Percentiles rank a stretch among this genome's conserved stretches.
phyloP scores from a whole-genome alignment of 2,797 vertebrate genomes.

The Hydrocynus forskahlii region DNA sequence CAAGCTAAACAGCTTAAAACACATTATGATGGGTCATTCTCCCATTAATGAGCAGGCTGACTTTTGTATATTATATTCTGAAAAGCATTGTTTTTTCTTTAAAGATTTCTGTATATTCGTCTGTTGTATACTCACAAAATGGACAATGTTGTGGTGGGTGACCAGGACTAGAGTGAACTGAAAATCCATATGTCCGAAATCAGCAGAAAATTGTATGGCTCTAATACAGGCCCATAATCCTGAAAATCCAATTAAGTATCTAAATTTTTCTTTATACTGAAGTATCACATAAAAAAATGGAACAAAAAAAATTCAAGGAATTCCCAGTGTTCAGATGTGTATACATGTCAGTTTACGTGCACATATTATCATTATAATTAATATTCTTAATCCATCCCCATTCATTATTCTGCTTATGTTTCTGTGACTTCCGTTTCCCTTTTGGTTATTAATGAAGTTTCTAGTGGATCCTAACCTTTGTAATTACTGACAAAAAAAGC shows the following conservation, averaged over 20 bases:
- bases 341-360: constrained; percentile 61
- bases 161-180: constrained; percentile 31
- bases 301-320: constrained; percentile 9
- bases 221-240: constrained; percentile 37
- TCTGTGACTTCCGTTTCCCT: constrained; percentile 72
- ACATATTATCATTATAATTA: constrained; percentile 57
- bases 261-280: constrained; percentile 46
- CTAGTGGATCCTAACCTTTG: constrained; percentile 67
- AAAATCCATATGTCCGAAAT: constrained; percentile 17
- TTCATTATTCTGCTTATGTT: constrained; percentile 58
- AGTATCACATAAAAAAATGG: constrained; percentile 37
- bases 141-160: constrained; percentile 46
- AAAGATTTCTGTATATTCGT: constrained; percentile 47
- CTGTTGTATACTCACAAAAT: constrained; percentile 44
- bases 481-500: constrained; percentile 66
- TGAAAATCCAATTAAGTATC: constrained; percentile 39
- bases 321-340: constrained; percentile 58
- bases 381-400: constrained; percentile 55
- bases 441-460: constrained; percentile 72
- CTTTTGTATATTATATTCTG: constrained; percentile 45
- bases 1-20: constrained; percentile 47
- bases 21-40: constrained; percentile 52
- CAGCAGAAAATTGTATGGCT: constrained; percentile 35
- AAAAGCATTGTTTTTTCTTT: constrained; percentile 40
- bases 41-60: constrained; percentile 38